phyloP scores from a whole-genome alignment of 2,113 vertebrate species.

The Glaucidium brasilianum region DNA sequence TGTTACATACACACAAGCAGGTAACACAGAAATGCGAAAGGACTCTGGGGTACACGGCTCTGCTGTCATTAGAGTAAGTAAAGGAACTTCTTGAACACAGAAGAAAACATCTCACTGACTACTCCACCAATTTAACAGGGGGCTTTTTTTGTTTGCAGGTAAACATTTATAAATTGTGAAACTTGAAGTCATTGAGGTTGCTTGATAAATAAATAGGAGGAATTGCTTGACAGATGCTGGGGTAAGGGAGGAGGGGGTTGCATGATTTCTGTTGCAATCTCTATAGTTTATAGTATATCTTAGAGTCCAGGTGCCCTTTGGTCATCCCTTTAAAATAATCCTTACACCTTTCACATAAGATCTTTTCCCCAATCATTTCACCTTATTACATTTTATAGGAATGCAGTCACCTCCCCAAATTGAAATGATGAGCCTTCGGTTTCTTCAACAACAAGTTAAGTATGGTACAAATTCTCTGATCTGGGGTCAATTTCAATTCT shows the following conservation, averaged over 20 bases:
- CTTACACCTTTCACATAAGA: not conserved
- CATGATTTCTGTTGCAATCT: not conserved
- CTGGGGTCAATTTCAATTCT: constrained; percentile 15
- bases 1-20: not conserved
- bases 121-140: not conserved
- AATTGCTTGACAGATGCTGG: not conserved
- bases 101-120: not conserved
- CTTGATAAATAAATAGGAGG: not conserved
- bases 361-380: not conserved
- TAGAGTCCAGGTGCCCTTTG: not conserved
- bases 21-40: not conserved
- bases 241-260: not conserved
- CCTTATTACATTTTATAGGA: not conserved
- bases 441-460: not conserved
- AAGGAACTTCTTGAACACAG: not conserved
- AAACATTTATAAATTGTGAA: not conserved
- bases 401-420: not conserved
- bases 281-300: not conserved
- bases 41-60: not conserved
- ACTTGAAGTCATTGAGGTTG: not conserved
- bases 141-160: not conserved
- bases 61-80: not conserved
- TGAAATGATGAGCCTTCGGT: not conserved
- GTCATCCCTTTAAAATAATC: not conserved
- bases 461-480: not conserved